These are phyloP conservation scores for Salminus brasiliensis DNA, from an alignment of 2,113 vertebrate species.

Conservation along the genomic window DNA sequence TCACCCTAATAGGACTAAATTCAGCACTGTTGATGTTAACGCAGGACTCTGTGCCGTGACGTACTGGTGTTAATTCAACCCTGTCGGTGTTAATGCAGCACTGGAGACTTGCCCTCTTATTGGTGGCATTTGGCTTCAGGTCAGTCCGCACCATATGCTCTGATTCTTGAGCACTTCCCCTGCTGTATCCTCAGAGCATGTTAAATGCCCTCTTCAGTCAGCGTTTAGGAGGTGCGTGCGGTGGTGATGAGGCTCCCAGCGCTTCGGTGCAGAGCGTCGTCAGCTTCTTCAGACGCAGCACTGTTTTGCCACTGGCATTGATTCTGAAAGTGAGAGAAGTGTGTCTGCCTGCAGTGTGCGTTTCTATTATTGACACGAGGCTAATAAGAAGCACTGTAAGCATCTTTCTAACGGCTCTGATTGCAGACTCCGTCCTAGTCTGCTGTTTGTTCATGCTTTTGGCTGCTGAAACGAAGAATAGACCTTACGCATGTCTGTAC, in stretches of 20 bases:
- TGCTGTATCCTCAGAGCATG: slow-evolving; percentile 17
- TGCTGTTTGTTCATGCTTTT: background rate
- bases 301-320: background rate
- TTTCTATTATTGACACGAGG: background rate
- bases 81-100: background rate
- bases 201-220: slow-evolving; percentile 17
- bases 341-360: background rate
- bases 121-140: slow-evolving; percentile 1
- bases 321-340: background rate
- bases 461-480: background rate
- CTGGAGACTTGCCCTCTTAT: slow-evolving; percentile 11
- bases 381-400: background rate
- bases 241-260: background rate
- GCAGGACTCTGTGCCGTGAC: background rate
- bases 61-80: background rate
- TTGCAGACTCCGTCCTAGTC: background rate
- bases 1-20: too few species aligned
- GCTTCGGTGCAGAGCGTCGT: background rate
- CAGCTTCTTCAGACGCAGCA: background rate
- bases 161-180: background rate
- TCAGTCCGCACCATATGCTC: background rate
- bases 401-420: too few species aligned
- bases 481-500: background rate
- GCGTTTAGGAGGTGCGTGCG: background rate
- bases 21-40: background rate